Conservation (phyloP, 1,140 invertebrate species). For the Lamellibrachia luymesi region DNA sequence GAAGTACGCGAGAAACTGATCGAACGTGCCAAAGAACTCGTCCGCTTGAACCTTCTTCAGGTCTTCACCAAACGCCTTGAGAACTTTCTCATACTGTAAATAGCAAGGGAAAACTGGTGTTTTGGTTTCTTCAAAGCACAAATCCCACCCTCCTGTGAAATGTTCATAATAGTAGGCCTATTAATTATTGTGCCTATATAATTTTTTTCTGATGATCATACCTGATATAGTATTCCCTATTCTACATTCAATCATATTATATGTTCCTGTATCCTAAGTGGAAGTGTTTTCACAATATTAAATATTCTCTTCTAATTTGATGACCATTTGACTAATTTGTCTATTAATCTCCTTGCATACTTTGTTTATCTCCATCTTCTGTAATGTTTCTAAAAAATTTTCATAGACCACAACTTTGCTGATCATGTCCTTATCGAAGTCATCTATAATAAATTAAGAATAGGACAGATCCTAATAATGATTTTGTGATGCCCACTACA, state of each 20-base stretch:
- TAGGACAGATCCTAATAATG: background rate
- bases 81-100: slow-evolving; percentile 78
- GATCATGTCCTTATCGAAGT: background rate
- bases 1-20: slow-evolving; percentile 82
- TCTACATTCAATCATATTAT: background rate
- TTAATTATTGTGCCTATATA: background rate
- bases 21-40: slow-evolving; percentile 94
- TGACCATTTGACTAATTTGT: background rate
- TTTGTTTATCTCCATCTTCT: background rate
- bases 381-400: background rate
- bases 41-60: slow-evolving; percentile 83
- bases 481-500: background rate
- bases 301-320: background rate
- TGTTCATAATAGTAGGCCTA: background rate
- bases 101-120: slow-evolving; percentile 25
- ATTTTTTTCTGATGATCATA: background rate
- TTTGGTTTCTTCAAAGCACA: background rate
- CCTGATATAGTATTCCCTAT: background rate
- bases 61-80: slow-evolving; percentile 88
- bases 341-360: too few species aligned
- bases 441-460: background rate
- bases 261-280: background rate
- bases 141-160: background rate
- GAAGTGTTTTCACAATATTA: background rate
- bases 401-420: background rate